Evolutionary conservation across 2,113 vertebrate species (phyloP), one percentile per base, ranked within the genome.

Genomic region (Lutjanus erythropterus): DNA sequence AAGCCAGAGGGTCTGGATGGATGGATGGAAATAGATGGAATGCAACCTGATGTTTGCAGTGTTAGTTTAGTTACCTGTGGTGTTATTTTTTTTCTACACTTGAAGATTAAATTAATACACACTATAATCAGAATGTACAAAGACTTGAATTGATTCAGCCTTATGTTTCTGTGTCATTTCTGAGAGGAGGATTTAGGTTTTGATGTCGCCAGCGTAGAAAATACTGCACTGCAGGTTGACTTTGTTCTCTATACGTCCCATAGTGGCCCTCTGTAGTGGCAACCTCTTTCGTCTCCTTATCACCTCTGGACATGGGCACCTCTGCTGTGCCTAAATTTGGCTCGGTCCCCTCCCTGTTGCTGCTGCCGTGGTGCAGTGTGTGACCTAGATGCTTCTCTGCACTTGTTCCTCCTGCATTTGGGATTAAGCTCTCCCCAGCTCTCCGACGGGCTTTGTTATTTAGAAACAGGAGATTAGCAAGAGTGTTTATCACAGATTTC

Each of bases 391-490:
- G 87, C 68, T 69, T 78, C 72, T 55, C 73, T 53, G 55, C 61
- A 69, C 75, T 88, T 77, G 77, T 84, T 86, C 56, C 33, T 81
- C 68, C 77, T 85, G 79, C 81, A 35, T 89, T 83, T 78, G 61
- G 84, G 72, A 91, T 88, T 91, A 88, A 68, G 49, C 75, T 68
- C 72, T 67, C 77, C 23, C 64, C 50, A 58, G 83, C 66, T 80
- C 83, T 90, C 68, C 47, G 35, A 35, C 46, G 6, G 81, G 76
- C 64, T 91, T 83, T 87, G 81, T 89, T 90, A 88, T 92, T 91
- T 88, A 86, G 86, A 86, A 89, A 89, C 71, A 49, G 79, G 72
- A 86, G 88, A 93, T 93, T 92, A 92, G 78, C 65, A 29, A 12
- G 59, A 75, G 76, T 71, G 49, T 91, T 80, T 74, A 75, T 83